Evolutionary conservation across 2,113 vertebrate genomes (phyloP), one percentile per base, ranked within the genome.

Genomic region (Hipposideros armiger): DNA sequence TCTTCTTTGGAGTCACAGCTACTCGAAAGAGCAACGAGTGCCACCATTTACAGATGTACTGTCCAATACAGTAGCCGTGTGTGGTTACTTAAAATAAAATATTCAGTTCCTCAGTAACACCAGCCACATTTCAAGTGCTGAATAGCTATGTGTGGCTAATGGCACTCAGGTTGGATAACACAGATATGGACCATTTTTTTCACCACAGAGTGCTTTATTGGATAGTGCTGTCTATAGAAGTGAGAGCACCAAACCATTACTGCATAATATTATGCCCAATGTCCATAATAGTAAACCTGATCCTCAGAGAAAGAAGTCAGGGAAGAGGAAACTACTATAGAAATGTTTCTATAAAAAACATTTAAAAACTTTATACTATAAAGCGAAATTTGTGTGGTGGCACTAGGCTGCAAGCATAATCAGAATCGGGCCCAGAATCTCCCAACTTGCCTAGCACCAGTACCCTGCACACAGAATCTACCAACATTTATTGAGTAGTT

Each of bases 291-390:
- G 30, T 72, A n/a, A 95, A 40, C 8, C 5, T 54, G 45, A 60
- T 83, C 45, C 54, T 90, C 30, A 56, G n/a, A 73, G 50, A 83
- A 78, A 73, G 11, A 40, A 36, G 20, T 77, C 62, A 85, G 17
- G 47, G 24, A 88, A 91, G 20, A 60, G 28, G 26, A 85, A 94
- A 47, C 64, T 36, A 82, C 17, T 86, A 82, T 24, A 58, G 47
- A 92, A 90, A 52, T 74, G 24, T 69, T 88, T 88, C 67, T 62
- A 76, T 42, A 26, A 78, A 95, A 86, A 95, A 36, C 24, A 66
- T 5, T 72, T 69, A 45, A 94, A 50, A 80, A 10, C 30, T 77
- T 92, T 78, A 80, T 74, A 56, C 72, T 56, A 9, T 50, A 76
- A 74, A 58, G 24, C 14, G 66, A 87, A 92, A 70, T 88, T 91